Evolutionary conservation across 1,140 invertebrate genomes (phyloP), one percentile per base, ranked within the genome.

Genomic region (Lordiphosa mommai): DNA sequence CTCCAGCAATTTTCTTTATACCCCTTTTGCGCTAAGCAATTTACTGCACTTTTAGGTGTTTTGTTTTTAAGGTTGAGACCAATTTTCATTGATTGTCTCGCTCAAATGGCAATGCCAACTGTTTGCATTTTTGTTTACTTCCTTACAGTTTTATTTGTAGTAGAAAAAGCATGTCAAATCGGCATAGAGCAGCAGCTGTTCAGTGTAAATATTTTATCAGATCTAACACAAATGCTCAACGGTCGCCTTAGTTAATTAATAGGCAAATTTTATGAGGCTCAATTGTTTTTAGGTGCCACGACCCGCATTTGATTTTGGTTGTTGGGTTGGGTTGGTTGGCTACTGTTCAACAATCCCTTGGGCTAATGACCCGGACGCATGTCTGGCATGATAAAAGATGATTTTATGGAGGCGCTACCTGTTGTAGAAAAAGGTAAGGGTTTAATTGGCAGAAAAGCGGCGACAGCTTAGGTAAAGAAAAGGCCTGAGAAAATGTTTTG

Each of bases 361-460:
- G 40, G 40, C 40, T 43, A 43, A 43, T 43, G 40, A 43, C 40
- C 40, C 40, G 40, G 10, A 43, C 40, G 16, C 40, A 43, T 43
- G 40, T 17, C 20, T 29, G 40, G 40, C 40, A 43, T 43, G 40
- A 20, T 43, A 27, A 27, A 43, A 43, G 40, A 29, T 43, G 40
- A 43, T 43, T 43, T 43, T 29, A 43, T 43, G 10, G 40, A 43
- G 40, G 40, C 40, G 40, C 40, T 43, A 43, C 23, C 40, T 43
- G 40, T 43, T 43, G 40, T 43, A 43, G 10, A 29, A 13, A 13
- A 29, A 12, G 40, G 40, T 43, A 13, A 12, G 12, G 20, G 38
- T 43, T 43, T 43, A 43, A 43, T 43, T 43, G 40, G 40, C 40
- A 20, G 40, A 43, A 43, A 43, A 43, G 16, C 40, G 40, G 40